A percentile compares a stretch with the other conserved stretches of the same genome.
These are phyloP conservation scores for Brachypodius melanocephalos DNA, from an alignment of 2,113 vertebrate species.

Conservation along the genomic window DNA sequence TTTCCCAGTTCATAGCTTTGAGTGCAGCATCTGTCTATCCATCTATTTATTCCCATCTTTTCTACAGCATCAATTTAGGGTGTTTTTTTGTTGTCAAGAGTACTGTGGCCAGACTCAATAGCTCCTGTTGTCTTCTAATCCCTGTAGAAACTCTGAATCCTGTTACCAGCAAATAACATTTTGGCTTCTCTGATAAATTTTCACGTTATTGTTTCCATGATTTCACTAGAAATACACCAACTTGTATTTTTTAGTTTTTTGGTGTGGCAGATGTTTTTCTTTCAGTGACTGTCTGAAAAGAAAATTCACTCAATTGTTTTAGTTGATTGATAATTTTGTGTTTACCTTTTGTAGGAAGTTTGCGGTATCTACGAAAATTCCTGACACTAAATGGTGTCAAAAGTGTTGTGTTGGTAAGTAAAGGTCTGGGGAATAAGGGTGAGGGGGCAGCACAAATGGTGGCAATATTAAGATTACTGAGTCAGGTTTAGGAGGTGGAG, in stretches of 20 bases:
- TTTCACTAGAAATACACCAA: background rate
- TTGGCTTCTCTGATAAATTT: background rate
- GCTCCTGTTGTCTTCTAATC: background rate
- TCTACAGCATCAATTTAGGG: background rate
- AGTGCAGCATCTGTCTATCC: background rate
- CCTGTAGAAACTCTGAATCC: background rate
- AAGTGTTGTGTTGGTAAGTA: slow-evolving; percentile 97
- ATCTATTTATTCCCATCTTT: background rate
- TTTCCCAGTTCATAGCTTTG: background rate
- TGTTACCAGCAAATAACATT: background rate
- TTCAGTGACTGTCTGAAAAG: background rate
- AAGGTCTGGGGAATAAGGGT: background rate
- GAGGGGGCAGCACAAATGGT: background rate
- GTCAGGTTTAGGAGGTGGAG: background rate
- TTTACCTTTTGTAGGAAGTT: slow-evolving; percentile 86
- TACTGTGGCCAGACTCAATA: background rate
- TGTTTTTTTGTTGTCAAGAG: background rate
- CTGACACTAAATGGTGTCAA: slow-evolving; percentile 98
- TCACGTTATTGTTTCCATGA: background rate
- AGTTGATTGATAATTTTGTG: background rate
- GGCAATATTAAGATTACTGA: background rate
- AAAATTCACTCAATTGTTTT: background rate
- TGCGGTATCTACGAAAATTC: slow-evolving; percentile 95
- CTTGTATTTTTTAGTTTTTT: background rate
- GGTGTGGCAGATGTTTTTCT: background rate